A percentile compares a stretch with the other conserved stretches of the same genome.
Conservation (phyloP, 2,888 invertebrate genomes). For the Pachycephus smyrnensis region DNA sequence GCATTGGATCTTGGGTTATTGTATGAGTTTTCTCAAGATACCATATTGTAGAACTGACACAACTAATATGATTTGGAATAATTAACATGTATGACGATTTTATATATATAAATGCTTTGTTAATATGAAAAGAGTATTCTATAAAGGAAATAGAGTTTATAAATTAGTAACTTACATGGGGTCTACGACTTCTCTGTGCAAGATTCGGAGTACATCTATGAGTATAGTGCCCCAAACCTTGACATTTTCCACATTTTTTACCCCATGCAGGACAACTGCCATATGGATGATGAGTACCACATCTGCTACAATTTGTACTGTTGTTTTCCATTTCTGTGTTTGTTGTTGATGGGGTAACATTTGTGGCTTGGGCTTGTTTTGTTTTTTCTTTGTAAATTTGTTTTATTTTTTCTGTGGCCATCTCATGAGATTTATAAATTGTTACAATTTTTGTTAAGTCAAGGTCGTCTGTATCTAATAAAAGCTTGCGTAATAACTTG, state of each 20-base stretch:
- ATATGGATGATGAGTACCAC: conserved; percentile 26
- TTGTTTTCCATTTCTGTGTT: not conserved
- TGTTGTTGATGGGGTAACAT: conserved; percentile 13
- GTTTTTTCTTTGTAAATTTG: conserved; percentile 4
- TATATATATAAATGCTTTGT: not conserved
- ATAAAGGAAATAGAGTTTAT: not conserved
- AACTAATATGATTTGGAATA: not conserved
- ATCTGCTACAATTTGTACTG: conserved; percentile 28
- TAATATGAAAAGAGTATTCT: not conserved
- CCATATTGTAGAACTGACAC: not conserved
- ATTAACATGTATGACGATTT: not conserved
- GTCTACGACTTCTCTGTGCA: not conserved
- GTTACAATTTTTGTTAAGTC: conserved; percentile 16
- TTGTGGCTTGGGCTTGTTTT: conserved; percentile 19
- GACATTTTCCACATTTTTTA: conserved; percentile 34
- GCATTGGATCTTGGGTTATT: no score
- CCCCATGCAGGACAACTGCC: conserved; percentile 36
- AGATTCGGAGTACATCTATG: not conserved
- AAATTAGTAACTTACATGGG: not conserved
- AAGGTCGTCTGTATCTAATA: conserved; percentile 16
- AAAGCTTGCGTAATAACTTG: conserved; percentile 17
- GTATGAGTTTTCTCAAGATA: no score
- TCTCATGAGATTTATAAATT: conserved; percentile 23
- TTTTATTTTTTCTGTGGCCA: conserved; percentile 5
- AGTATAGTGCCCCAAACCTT: conserved; percentile 24